These are phyloP conservation scores for Zaprionus lineosus DNA, from an alignment of 2,888 invertebrate species.

Conservation along the genomic window DNA sequence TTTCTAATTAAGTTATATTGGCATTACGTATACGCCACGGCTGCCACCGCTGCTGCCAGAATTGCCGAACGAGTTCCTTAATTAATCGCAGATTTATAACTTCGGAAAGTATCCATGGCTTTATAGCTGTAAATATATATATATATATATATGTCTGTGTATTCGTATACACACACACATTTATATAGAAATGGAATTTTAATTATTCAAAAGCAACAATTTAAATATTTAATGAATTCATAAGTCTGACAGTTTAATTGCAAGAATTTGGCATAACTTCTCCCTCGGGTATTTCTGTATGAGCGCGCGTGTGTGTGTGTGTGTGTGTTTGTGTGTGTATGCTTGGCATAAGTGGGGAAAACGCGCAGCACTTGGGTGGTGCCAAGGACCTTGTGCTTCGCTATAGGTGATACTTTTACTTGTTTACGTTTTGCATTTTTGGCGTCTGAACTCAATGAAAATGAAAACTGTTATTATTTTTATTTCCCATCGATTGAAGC, in stretches of 20 bases:
- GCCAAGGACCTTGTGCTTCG: not conserved
- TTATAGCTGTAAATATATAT: constrained; percentile 18
- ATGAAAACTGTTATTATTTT: no score
- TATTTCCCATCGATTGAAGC: no score
- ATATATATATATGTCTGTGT: constrained; percentile 7
- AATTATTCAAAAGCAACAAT: constrained; percentile 78
- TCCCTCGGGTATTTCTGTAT: not conserved
- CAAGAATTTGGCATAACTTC: constrained; percentile 71
- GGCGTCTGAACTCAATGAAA: not conserved
- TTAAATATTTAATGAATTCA: constrained; percentile 79
- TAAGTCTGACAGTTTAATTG: constrained; percentile 78
- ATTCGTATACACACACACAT: constrained; percentile 11
- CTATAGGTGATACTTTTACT: constrained; percentile 46
- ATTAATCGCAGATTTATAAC: constrained; percentile 77
- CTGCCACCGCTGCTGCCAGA: constrained; percentile 7
- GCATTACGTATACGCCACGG: constrained; percentile 64
- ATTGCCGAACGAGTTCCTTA: constrained; percentile 45
- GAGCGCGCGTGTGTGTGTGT: not conserved
- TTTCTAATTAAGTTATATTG: constrained; percentile 75
- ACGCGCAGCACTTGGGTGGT: constrained; percentile 3
- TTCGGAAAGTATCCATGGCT: constrained; percentile 38
- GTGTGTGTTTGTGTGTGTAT: not conserved
- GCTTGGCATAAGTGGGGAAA: constrained; percentile 17
- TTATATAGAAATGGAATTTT: constrained; percentile 66
- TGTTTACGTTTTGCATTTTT: constrained; percentile 55